These are phyloP conservation scores for Drosophila seclusa DNA, from an alignment of 2,888 invertebrate genomes.

Conservation along the genomic window DNA sequence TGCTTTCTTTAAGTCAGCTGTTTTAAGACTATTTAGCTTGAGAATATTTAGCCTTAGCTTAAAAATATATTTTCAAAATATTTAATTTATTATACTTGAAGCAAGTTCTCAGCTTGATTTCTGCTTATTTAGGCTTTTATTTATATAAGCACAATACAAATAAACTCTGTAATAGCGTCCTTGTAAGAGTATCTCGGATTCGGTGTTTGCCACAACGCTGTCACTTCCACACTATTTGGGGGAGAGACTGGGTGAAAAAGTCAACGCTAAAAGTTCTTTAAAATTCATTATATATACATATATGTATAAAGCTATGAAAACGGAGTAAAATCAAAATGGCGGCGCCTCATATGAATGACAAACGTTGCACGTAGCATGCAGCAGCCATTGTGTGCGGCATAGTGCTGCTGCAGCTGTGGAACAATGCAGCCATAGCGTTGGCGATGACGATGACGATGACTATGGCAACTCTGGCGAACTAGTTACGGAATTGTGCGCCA, in stretches of 20 bases:
- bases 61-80: not conserved
- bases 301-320: constrained; percentile 8
- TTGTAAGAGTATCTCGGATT: not conserved
- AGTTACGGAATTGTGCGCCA: constrained; percentile 23
- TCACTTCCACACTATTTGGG: constrained; percentile 10
- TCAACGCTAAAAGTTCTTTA: constrained; percentile 36
- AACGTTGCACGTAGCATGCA: constrained; percentile 56
- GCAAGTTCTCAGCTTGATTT: too few relatives aligned
- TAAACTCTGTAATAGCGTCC: not conserved
- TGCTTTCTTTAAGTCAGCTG: not conserved
- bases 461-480: constrained; percentile 35
- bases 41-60: not conserved
- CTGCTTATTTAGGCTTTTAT: too few relatives aligned
- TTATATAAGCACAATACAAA: not conserved
- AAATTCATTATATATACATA: constrained; percentile 23
- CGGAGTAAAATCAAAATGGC: constrained; percentile 62
- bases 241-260: constrained; percentile 19
- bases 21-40: not conserved
- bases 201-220: not conserved
- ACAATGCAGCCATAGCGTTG: constrained; percentile 21
- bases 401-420: constrained; percentile 11
- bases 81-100: too few relatives aligned
- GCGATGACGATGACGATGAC: constrained; percentile 5
- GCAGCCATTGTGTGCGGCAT: constrained; percentile 15
- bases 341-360: constrained; percentile 55